A percentile compares a stretch with the other conserved stretches of the same genome.
These are phyloP conservation scores for Spodoptera exigua DNA, from an alignment of 2,888 invertebrate genomes.

Conservation along the genomic window DNA sequence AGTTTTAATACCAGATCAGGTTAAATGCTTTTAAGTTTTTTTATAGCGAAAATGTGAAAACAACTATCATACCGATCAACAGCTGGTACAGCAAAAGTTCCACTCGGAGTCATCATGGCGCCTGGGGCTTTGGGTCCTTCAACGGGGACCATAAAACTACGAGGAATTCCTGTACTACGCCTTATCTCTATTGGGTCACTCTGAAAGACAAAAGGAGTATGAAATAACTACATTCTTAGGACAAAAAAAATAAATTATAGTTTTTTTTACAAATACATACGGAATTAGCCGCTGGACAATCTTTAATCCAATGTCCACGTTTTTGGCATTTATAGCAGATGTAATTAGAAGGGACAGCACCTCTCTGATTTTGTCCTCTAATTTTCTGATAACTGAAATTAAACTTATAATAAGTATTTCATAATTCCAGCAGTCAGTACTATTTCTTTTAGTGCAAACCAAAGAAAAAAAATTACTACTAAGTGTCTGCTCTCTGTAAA, in stretches of 20 bases:
- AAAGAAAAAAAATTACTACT: too few species aligned
- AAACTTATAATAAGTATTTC: neutral
- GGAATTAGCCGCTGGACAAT: slow-evolving; percentile 93
- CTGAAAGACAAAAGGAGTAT: slow-evolving; percentile 63
- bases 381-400: slow-evolving; percentile 95
- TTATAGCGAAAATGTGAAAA: too few species aligned
- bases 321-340: slow-evolving; percentile 98
- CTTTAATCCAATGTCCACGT: slow-evolving; percentile 99
- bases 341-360: slow-evolving; percentile 97
- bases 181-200: slow-evolving; percentile 94
- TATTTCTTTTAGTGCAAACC: too few species aligned
- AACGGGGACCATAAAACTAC: slow-evolving; percentile 98
- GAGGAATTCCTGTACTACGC: slow-evolving; percentile 98
- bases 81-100: slow-evolving; percentile 96
- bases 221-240: too few species aligned
- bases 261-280: slow-evolving; percentile 64
- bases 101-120: slow-evolving; percentile 96
- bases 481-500: too few species aligned
- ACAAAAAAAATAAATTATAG: too few species aligned
- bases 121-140: slow-evolving; percentile 96
- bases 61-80: slow-evolving; percentile 93
- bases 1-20: too few species aligned
- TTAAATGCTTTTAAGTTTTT: too few species aligned
- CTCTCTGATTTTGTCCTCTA: slow-evolving; percentile 96
- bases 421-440: too few species aligned